phyloP scores from a whole-genome alignment of 2,797 vertebrate species.

The Scomberomorus guttatus region DNA sequence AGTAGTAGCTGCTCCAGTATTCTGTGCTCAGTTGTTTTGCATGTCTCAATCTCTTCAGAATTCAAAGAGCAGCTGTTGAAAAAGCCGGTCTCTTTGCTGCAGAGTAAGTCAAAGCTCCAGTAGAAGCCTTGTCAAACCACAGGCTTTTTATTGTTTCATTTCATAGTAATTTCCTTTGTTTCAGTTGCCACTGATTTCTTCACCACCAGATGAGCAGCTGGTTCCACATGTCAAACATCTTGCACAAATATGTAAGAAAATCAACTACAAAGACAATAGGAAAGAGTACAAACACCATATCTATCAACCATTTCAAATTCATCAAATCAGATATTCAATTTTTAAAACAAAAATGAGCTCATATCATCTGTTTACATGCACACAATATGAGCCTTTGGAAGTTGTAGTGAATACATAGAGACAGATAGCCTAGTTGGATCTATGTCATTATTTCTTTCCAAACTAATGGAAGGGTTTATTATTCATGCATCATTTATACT shows the following conservation, averaged over 20 bases:
- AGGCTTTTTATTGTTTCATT: background rate
- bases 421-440: background rate
- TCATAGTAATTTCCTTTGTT: slow-evolving; percentile 22
- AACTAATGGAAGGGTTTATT: background rate
- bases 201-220: slow-evolving; percentile 14
- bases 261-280: background rate
- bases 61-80: slow-evolving; percentile 26
- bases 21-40: background rate
- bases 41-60: slow-evolving; percentile 1
- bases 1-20: background rate
- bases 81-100: background rate
- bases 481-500: slow-evolving; percentile 15
- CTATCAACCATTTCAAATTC: background rate
- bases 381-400: background rate
- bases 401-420: background rate
- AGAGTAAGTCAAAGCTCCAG: slow-evolving; percentile 7
- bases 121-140: slow-evolving; percentile 33
- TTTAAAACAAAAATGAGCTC: background rate
- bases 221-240: slow-evolving; percentile 9
- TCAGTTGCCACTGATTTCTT: background rate
- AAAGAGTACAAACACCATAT: background rate
- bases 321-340: background rate
- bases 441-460: background rate
- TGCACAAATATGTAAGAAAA: background rate
- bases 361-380: background rate